Conservation (phyloP, 2,888 invertebrate genomes). For the Euzophera pinguis region DNA sequence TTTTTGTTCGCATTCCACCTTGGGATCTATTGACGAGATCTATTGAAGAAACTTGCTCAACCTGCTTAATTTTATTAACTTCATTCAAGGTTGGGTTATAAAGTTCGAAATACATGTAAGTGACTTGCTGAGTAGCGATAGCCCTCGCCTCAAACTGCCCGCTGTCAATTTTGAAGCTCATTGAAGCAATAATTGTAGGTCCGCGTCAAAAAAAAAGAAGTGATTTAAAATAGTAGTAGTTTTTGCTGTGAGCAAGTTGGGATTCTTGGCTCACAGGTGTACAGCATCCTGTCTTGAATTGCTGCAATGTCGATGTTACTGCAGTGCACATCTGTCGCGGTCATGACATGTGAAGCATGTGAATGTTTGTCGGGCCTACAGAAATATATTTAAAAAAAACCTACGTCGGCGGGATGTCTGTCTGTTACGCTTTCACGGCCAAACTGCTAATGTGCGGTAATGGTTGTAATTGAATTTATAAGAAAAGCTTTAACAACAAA, state of each 20-base stretch:
- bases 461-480: too few relatives aligned
- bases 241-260: constrained; percentile 55
- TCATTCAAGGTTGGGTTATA: constrained; percentile 10
- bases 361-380: not conserved
- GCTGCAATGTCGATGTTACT: constrained; percentile 48
- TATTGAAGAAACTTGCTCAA: constrained; percentile 23
- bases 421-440: too few relatives aligned
- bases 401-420: too few relatives aligned
- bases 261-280: constrained; percentile 64
- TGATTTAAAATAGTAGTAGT: constrained; percentile 37
- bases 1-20: constrained; percentile 35
- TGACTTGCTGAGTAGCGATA: too few relatives aligned
- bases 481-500: too few relatives aligned
- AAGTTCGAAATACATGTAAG: constrained; percentile 2
- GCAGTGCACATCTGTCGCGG: constrained; percentile 64
- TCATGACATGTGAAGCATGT: not conserved
- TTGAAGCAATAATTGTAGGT: too few relatives aligned
- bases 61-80: constrained; percentile 15
- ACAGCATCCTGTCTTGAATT: constrained; percentile 60
- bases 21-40: constrained; percentile 13
- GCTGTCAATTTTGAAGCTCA: too few relatives aligned
- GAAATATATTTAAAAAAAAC: too few relatives aligned
- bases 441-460: too few relatives aligned
- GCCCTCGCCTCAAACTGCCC: too few relatives aligned
- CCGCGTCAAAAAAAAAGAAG: too few relatives aligned